These are phyloP conservation scores for Nomada goodeniana DNA, from an alignment of 2,888 invertebrate genomes.

Conservation along the genomic window DNA sequence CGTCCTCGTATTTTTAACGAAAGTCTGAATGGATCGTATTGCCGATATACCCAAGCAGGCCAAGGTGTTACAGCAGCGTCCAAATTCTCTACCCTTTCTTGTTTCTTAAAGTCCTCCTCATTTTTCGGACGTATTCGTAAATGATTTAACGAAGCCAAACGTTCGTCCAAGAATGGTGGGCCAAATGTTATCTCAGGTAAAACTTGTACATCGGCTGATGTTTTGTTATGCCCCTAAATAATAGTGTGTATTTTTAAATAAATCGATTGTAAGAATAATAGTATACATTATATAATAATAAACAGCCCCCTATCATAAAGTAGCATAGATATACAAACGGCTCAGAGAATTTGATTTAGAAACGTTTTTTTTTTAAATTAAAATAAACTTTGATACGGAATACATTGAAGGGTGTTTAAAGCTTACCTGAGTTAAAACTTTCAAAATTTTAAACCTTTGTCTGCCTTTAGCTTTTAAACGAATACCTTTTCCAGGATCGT, in stretches of 20 bases:
- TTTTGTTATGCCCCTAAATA: constrained; percentile 68
- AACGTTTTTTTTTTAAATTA: neutral
- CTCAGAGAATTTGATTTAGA: neutral
- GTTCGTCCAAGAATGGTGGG: constrained; percentile 85
- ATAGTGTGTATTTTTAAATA: neutral
- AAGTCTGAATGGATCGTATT: constrained; percentile 86
- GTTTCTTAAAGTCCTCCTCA: constrained; percentile 67
- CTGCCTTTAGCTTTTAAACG: constrained; percentile 90
- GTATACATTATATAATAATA: neutral
- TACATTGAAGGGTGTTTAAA: neutral
- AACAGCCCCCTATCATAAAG: neutral
- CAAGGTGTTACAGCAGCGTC: constrained; percentile 87
- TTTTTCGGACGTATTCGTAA: constrained; percentile 70
- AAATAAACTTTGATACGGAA: neutral
- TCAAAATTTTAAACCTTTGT: constrained; percentile 89
- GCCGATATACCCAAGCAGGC: constrained; percentile 89
- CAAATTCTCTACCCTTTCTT: constrained; percentile 77
- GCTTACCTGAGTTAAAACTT: constrained; percentile 75
- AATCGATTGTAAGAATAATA: no score
- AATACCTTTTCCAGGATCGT: constrained; percentile 85
- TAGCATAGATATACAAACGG: neutral
- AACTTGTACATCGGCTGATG: constrained; percentile 86
- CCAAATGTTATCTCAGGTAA: constrained; percentile 88
- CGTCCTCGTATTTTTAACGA: constrained; percentile 82
- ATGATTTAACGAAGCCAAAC: constrained; percentile 77